A percentile compares a stretch with the other conserved stretches of the same genome.
Evolutionary conservation across 2,888 invertebrate genomes (phyloP).

Genomic region (Eupithecia dodoneata): DNA sequence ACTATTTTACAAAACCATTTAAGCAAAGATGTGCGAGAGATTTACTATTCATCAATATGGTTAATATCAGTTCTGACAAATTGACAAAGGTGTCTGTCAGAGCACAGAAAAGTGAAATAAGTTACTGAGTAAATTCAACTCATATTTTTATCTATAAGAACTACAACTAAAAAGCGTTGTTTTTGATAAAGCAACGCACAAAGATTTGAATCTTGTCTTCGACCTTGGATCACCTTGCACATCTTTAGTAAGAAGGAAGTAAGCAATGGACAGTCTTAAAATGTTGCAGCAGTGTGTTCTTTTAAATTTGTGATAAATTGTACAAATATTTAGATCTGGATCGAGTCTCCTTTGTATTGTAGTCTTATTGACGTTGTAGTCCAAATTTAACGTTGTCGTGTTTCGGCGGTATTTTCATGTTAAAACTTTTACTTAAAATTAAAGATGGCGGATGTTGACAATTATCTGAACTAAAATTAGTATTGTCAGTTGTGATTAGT

Average conservation of each 20-base stretch:
- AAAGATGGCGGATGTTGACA: conserved; percentile 18
- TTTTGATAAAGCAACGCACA: background rate
- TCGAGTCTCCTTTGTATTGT: conserved; percentile 72
- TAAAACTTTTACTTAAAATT: conserved; percentile 35
- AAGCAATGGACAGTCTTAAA: conserved; percentile 25
- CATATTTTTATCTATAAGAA: background rate
- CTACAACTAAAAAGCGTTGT: background rate
- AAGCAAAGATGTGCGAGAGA: background rate
- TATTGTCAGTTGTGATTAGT: background rate
- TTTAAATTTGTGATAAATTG: conserved; percentile 76
- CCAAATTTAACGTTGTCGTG: conserved; percentile 55
- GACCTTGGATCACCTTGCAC: background rate
- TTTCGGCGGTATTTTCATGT: conserved; percentile 35
- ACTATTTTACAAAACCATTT: background rate
- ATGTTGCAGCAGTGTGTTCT: conserved; percentile 65
- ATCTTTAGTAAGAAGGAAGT: background rate
- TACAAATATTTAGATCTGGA: conserved; percentile 79
- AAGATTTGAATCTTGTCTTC: background rate
- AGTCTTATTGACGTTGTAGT: conserved; percentile 72
- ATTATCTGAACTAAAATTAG: background rate
- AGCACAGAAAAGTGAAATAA: background rate
- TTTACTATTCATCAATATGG: too few relatives aligned
- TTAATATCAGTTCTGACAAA: too few relatives aligned
- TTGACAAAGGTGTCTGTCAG: too few relatives aligned
- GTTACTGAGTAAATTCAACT: background rate